These are phyloP conservation scores for Agelaius phoeniceus DNA, from an alignment of 2,113 vertebrate species.

Conservation along the genomic window DNA sequence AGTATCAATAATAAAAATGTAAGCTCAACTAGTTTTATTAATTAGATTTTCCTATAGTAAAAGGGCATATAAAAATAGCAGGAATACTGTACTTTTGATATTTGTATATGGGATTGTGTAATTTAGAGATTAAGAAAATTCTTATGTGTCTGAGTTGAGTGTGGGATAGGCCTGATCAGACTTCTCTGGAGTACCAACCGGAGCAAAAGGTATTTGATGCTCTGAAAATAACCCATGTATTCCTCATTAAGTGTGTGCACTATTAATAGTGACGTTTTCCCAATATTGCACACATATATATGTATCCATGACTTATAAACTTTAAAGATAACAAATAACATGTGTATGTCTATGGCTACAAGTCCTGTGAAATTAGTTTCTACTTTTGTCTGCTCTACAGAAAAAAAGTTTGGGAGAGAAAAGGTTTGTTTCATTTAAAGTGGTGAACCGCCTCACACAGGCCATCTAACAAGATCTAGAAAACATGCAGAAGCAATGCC, in stretches of 20 bases:
- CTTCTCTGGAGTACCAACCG: background rate
- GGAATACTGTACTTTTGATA: background rate
- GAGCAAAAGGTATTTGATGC: background rate
- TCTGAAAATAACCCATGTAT: background rate
- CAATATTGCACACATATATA: background rate
- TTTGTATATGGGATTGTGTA: rapidly evolving
- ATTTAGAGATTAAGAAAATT: background rate
- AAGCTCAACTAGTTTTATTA: background rate
- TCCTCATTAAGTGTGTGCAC: background rate
- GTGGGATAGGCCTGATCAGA: background rate
- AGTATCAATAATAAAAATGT: background rate
- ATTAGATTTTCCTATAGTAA: background rate
- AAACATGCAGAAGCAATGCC: background rate
- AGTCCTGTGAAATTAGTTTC: background rate
- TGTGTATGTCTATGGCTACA: background rate
- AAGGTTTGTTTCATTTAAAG: background rate
- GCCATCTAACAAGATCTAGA: background rate
- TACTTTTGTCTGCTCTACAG: background rate
- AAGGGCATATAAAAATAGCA: background rate
- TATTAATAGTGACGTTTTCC: background rate
- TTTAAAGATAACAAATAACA: background rate
- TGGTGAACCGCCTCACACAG: background rate
- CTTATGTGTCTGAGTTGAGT: background rate
- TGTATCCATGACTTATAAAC: background rate
- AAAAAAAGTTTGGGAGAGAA: background rate